phyloP scores from a whole-genome alignment of 2,888 invertebrate species.

The Leucophora obtusa region DNA sequence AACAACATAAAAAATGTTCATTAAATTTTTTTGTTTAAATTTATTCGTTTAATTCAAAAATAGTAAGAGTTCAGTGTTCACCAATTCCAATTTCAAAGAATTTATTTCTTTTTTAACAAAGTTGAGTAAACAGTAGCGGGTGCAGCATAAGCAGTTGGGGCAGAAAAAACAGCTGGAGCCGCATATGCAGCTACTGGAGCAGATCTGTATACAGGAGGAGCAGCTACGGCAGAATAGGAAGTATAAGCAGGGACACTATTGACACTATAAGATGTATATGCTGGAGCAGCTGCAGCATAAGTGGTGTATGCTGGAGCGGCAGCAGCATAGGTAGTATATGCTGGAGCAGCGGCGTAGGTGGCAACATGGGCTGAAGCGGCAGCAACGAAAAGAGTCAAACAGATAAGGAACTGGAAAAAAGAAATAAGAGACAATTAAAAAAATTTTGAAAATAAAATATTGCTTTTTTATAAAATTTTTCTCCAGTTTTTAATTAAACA shows the following conservation, averaged over 20 bases:
- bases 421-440: not conserved
- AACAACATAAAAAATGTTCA: too few relatives aligned
- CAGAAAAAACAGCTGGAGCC: conserved; percentile 45
- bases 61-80: not conserved
- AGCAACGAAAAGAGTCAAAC: conserved; percentile 72
- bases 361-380: conserved; percentile 70
- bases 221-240: conserved; percentile 58
- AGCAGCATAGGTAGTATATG: conserved; percentile 36
- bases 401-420: conserved; percentile 70
- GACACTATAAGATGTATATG: not conserved
- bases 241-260: conserved; percentile 51
- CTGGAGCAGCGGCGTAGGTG: conserved; percentile 33
- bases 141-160: conserved; percentile 27
- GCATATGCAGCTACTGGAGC: conserved; percentile 29
- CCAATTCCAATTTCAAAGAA: conserved; percentile 36
- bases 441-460: not conserved
- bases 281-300: conserved; percentile 53
- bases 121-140: conserved; percentile 52
- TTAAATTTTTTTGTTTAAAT: not conserved
- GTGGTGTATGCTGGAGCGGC: conserved; percentile 53
- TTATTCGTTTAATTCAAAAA: not conserved
- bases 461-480: not conserved
- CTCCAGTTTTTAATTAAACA: not conserved
- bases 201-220: conserved; percentile 48
- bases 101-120: conserved; percentile 52